Conservation (phyloP, 2,797 vertebrate genomes). For the Microctenopoma lineatum region DNA sequence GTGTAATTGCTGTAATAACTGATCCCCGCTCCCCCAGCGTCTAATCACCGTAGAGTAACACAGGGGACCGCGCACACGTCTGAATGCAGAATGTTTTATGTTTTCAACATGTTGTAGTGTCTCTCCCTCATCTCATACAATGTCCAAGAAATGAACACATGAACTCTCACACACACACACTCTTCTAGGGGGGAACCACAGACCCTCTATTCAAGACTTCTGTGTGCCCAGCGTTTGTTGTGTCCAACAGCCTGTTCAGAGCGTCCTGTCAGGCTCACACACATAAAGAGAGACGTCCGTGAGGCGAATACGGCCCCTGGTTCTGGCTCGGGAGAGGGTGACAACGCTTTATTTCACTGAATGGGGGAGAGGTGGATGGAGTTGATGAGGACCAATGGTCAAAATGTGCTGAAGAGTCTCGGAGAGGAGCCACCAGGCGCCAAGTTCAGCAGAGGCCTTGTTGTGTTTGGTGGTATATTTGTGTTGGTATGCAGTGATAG, state of each 20-base stretch:
- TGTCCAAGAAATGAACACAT: background rate
- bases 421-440: background rate
- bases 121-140: background rate
- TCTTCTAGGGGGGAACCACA: slow-evolving; percentile 68
- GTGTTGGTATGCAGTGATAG: background rate
- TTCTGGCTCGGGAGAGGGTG: slow-evolving; percentile 60
- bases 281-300: slow-evolving; percentile 65
- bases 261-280: slow-evolving; percentile 68
- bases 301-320: slow-evolving; percentile 72
- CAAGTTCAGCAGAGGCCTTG: slow-evolving; percentile 1
- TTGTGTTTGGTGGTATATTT: background rate
- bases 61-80: background rate
- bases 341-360: slow-evolving; percentile 64
- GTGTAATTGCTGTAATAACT: slow-evolving; percentile 71
- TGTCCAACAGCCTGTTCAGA: slow-evolving; percentile 73
- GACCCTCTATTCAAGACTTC: slow-evolving; percentile 71
- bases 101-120: background rate
- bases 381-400: slow-evolving; percentile 30
- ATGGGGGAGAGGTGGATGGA: slow-evolving; percentile 34
- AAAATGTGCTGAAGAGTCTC: slow-evolving; percentile 28
- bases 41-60: slow-evolving; percentile 23
- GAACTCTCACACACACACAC: slow-evolving; percentile 3
- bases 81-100: background rate
- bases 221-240: slow-evolving; percentile 56
- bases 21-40: slow-evolving; percentile 38